Base-by-base conservation (phyloP, 2,113 vertebrate genomes). In the Mohoua ochrocephala region DNA sequence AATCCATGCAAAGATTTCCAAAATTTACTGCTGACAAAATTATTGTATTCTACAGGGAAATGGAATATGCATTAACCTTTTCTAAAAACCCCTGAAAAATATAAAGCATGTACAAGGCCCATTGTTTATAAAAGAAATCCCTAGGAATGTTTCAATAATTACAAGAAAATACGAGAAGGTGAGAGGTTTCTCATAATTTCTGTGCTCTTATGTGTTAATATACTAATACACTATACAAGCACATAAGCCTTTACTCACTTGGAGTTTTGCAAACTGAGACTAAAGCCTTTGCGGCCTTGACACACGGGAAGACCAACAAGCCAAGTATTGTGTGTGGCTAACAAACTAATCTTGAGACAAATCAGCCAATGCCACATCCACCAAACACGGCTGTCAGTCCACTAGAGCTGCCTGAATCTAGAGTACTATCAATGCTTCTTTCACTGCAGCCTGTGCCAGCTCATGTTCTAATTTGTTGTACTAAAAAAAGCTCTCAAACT, bases 401-500 rank as follows among this genome's bases (percentile, higher is more conserved):
- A 39, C 22, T 41, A 64, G 52, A 89, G 49, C 17, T 49, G 21
- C 31, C 45, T 41, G 53, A 61, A 79, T 65, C 39, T 33, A n/a
- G 63, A 92, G 64, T 22, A 91, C 41, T 54, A 63, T 31, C 11
- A 28, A 33, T 28, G 24, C 9, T 59, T 94, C 94, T 91, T 79
- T 67, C 78, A 54, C 49, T 57, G n/a, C 53, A 94, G 45, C 39
- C 54, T 41, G 30, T 18, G 81, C 53, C 52, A 80, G 49, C 28
- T 86, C 88, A 54, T 85, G 50, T 52, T 93, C 78, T 53, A 93
- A 65, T 92, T 89, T 71, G 60, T 41, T 85, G 78, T 45, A 78
- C 95, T 87, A 91, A 96, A 96, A 95, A 92, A 88, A 79, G 83
- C 52, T 83, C 74, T 87, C 35, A 12, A 63, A 86, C 54, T 94